phyloP scores from a whole-genome alignment of 2,888 invertebrate genomes.

The Gryllus longicercus region DNA sequence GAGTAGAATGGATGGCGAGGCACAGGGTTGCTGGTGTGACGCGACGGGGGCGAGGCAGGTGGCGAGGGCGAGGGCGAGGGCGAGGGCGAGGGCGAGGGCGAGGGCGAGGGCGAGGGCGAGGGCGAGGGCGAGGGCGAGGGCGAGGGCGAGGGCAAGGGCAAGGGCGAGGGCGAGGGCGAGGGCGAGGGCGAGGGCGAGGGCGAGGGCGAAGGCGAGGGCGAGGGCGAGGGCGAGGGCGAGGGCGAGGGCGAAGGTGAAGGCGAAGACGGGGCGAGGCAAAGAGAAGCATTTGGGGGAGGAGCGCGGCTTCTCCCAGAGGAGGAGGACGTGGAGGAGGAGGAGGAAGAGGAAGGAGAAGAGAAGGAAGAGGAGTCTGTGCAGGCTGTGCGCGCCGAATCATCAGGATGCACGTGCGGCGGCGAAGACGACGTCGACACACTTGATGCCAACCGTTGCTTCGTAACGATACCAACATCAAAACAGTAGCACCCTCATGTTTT shows the following conservation, averaged over 20 bases:
- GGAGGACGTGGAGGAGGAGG: no score
- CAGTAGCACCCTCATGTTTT: no score
- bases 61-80: not conserved
- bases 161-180: conserved; percentile 32
- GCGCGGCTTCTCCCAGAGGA: no score
- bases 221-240: conserved; percentile 22
- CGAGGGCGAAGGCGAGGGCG: conserved; percentile 12
- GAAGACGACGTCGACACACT: no score
- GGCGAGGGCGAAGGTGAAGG: no score
- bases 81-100: conserved; percentile 37
- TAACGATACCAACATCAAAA: no score
- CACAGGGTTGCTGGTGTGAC: not conserved
- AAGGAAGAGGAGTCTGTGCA: not conserved
- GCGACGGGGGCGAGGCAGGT: conserved; percentile 21
- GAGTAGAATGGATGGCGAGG: not conserved
- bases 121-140: conserved; percentile 24
- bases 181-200: conserved; percentile 24
- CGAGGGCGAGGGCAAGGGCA: conserved; percentile 27
- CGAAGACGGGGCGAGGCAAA: no score
- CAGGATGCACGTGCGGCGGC: not conserved
- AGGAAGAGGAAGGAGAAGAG: no score
- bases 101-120: conserved; percentile 25
- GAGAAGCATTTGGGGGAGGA: no score
- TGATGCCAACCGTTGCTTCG: no score
- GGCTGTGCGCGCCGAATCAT: no score